A percentile compares a stretch with the other conserved stretches of the same genome.
These are phyloP conservation scores for Microcebus griseorufus DNA, from an alignment of 2,113 vertebrate species.

Conservation along the genomic window DNA sequence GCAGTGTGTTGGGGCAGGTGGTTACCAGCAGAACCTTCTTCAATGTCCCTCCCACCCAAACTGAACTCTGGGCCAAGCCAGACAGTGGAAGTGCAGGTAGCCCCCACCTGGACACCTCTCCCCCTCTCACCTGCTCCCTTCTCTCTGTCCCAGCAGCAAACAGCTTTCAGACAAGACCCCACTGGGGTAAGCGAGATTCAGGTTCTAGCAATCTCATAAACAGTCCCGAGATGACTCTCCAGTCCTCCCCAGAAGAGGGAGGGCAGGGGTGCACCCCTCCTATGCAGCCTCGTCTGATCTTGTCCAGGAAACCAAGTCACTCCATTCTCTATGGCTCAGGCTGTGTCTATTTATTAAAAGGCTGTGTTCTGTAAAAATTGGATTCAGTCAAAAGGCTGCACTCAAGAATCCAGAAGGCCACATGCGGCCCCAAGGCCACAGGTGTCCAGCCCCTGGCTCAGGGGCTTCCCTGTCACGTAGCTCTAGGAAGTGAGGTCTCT, in stretches of 20 bases:
- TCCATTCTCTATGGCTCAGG: neutral
- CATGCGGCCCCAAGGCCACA: too few species aligned
- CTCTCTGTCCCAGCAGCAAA: neutral
- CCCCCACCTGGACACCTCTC: neutral
- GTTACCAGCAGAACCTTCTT: neutral
- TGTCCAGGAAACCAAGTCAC: too few species aligned
- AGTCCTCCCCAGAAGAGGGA: neutral
- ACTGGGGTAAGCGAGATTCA: neutral
- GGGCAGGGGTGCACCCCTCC: neutral
- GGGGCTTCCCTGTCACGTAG: too few species aligned
- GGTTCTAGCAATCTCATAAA: neutral
- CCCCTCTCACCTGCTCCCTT: too few species aligned
- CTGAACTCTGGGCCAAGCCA: neutral
- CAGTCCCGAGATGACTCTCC: neutral
- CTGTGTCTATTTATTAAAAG: too few species aligned
- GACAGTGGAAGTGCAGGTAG: rapidly evolving
- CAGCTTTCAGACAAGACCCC: neutral
- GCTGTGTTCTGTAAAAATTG: too few species aligned
- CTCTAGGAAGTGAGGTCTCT: too few species aligned
- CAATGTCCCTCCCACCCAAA: neutral
- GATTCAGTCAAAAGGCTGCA: too few species aligned
- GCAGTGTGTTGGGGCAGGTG: neutral
- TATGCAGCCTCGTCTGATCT: neutral
- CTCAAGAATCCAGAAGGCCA: too few species aligned
- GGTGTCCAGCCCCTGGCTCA: too few species aligned